Base-by-base conservation (phyloP, 2,113 vertebrate species). In the Paratilapia polleni region DNA sequence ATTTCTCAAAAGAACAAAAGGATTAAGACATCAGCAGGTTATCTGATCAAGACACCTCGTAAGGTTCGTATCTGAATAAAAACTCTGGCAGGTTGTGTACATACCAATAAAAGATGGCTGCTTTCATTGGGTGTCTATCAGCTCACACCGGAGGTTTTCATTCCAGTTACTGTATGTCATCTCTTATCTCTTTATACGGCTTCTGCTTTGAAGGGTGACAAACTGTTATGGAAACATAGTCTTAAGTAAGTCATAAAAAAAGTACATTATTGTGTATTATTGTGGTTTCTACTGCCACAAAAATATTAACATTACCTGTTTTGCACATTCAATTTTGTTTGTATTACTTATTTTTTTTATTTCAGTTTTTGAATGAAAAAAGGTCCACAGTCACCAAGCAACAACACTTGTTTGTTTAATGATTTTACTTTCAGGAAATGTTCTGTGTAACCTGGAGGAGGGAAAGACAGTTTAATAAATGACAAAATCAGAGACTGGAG, bases 1-100 rank as follows among this genome's bases (percentile, higher is more conserved):
- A 87, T 91, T 92, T 94, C 81, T 87, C 64, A 24, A 89, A 88
- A 95, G 91, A 93, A 93, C 92, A 92, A 94, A 93, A 93, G 89
- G 91, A 92, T 91, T 85, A 86, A 78, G 86, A 87, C 90, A 89
- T 70, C 47, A 74, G 66, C 77, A 84, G 87, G 86, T 93, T 95
- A 93, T 95, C 92, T 91, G 86, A 92, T 84, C 75, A 60, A 83
- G 78, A 90, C 28, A 86, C 73, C 87, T 92, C 49, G 24, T 62
- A 83, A 80, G 74, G 82, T 56, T 64, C 28, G 8, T 85, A 80
- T 63, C 77, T 76, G 80, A 87, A 89, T 93, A 91, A 95, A 91
- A 93, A 56, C 22, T 8, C 31, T 49, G 56, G 38, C 88, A 31
- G 41, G 52, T 86, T 66, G 78, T 80, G 49, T 28, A 24, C 15